These are phyloP conservation scores for Notolepis coatsorum DNA, from an alignment of 2,797 vertebrate genomes.

Conservation along the genomic window DNA sequence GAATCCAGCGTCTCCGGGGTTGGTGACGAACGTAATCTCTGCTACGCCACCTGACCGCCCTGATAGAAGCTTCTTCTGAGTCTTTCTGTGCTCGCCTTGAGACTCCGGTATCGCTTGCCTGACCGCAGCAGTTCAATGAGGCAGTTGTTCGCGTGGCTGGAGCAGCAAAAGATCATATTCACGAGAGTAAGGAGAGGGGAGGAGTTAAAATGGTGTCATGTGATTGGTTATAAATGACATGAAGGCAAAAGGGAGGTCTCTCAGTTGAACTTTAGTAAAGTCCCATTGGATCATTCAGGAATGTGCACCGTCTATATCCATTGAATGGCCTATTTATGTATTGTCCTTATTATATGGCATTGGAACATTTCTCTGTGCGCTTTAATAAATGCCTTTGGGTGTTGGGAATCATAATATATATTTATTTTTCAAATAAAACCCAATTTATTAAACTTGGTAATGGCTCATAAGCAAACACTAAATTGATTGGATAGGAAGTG, in stretches of 20 bases:
- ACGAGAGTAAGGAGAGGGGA: no score
- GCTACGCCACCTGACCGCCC: no score
- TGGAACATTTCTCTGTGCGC: conserved; percentile 55
- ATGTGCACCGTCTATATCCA: conserved; percentile 50
- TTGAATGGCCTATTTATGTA: conserved; percentile 57
- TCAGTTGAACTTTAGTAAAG: conserved; percentile 44
- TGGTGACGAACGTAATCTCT: no score
- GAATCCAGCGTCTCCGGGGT: no score
- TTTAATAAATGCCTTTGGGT: conserved; percentile 77
- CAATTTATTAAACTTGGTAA: conserved; percentile 80
- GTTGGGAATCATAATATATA: conserved; percentile 71
- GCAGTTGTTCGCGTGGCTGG: no score
- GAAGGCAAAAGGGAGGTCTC: conserved; percentile 36
- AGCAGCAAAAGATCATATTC: no score
- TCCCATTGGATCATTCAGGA: conserved; percentile 35
- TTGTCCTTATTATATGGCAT: conserved; percentile 62
- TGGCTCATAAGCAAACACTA: conserved; percentile 79
- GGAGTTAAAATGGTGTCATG: no score
- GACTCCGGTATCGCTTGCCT: no score
- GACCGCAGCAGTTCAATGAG: no score
- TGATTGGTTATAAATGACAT: conserved; percentile 26
- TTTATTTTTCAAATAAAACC: conserved; percentile 74
- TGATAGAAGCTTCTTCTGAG: no score
- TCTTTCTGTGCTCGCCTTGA: no score
- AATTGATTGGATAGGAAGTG: conserved; percentile 80